Percentiles rank a stretch among this genome's conserved stretches.
phyloP scores from a whole-genome alignment of 2,113 vertebrate genomes.

The Procavia capensis region DNA sequence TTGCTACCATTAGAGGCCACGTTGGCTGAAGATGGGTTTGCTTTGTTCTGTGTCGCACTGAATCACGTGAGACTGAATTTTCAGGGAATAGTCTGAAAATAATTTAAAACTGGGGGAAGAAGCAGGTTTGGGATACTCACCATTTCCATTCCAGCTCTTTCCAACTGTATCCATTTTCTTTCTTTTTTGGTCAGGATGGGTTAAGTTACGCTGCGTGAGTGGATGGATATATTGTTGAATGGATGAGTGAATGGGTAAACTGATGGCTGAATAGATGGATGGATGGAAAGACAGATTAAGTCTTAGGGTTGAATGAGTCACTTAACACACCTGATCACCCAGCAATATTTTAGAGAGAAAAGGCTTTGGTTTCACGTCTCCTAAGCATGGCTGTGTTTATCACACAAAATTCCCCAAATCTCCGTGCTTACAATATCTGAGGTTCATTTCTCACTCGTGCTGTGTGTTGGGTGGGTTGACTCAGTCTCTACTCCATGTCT shows the following conservation, averaged over 20 bases:
- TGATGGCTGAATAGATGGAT: too few relatives aligned
- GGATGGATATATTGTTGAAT: too few relatives aligned
- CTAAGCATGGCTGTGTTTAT: too few relatives aligned
- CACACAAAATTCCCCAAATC: not conserved
- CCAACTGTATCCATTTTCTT: not conserved
- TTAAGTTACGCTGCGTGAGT: not conserved
- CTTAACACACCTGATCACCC: too few relatives aligned
- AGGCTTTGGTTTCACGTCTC: too few relatives aligned
- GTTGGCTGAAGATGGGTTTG: not conserved
- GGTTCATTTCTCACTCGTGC: not conserved
- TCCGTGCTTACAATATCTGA: not conserved
- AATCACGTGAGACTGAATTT: not conserved
- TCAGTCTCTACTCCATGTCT: not conserved
- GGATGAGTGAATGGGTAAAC: too few relatives aligned
- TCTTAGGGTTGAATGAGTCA: too few relatives aligned
- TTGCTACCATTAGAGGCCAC: slow-evolving; percentile 6
- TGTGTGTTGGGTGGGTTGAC: not conserved
- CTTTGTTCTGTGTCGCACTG: not conserved
- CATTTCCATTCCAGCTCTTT: not conserved
- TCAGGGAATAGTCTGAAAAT: not conserved
- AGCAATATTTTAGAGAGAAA: too few relatives aligned
- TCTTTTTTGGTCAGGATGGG: not conserved
- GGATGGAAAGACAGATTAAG: too few relatives aligned
- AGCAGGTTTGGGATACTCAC: not conserved
- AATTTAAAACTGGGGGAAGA: not conserved